These are phyloP conservation scores for Drosophila eugracilis DNA, from an alignment of 1,140 invertebrate genomes.

Conservation along the genomic window DNA sequence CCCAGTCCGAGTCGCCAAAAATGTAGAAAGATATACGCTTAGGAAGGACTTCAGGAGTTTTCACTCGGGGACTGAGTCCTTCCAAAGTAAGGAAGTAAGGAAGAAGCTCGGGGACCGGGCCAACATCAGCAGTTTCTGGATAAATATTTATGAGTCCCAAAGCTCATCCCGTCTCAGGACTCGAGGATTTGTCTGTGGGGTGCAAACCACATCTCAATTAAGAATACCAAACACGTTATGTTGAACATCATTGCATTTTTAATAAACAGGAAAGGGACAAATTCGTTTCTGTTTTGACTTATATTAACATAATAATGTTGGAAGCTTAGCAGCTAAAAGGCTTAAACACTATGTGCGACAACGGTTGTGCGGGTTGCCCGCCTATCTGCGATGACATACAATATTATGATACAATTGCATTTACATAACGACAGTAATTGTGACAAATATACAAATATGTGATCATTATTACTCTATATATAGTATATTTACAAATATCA, in stretches of 20 bases:
- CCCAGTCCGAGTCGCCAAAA: conserved; percentile 2
- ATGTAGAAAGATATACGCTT: background rate
- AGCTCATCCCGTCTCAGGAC: background rate
- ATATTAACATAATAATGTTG: conserved; percentile 27
- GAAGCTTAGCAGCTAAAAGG: conserved; percentile 27
- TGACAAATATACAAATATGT: conserved; percentile 61
- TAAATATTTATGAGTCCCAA: background rate
- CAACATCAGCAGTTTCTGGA: background rate
- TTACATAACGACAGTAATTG: conserved; percentile 59
- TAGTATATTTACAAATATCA: conserved; percentile 77
- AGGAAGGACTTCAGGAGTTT: conserved; percentile 7
- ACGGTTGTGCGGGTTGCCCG: background rate
- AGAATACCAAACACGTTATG: background rate
- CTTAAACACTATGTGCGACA: conserved; percentile 33
- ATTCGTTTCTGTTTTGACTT: conserved; percentile 32
- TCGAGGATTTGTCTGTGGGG: background rate
- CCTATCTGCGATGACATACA: conserved; percentile 16
- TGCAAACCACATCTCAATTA: conserved; percentile 4
- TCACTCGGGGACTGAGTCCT: background rate
- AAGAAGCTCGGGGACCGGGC: background rate
- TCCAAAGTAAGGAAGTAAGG: background rate
- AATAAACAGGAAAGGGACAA: conserved; percentile 31
- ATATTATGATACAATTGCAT: conserved; percentile 41
- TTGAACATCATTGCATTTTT: conserved; percentile 27
- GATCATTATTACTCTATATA: conserved; percentile 53